Evolutionary conservation across 2,113 vertebrate genomes (phyloP).

Genomic region (Pteronura brasiliensis): DNA sequence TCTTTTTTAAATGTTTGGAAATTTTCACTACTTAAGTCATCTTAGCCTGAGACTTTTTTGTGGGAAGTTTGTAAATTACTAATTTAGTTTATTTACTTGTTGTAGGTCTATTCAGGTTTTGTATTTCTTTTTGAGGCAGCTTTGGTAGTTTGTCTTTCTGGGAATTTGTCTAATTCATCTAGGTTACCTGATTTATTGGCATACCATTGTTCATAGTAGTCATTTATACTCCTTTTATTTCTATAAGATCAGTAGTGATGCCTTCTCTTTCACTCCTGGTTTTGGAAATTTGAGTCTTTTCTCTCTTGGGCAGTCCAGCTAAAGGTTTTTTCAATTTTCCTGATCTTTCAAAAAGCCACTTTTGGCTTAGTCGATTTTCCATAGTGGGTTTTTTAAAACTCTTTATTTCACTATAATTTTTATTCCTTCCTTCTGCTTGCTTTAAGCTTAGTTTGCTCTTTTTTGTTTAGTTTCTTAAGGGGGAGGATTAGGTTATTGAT

Average conservation of each 20-base stretch:
- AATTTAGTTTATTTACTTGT: not conserved
- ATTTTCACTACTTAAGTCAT: not conserved
- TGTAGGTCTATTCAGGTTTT: not conserved
- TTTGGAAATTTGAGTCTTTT: not conserved
- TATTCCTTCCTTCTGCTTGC: not conserved
- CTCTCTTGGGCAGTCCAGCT: not conserved
- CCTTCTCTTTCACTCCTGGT: not conserved
- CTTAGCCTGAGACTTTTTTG: not conserved
- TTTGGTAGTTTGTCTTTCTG: not conserved
- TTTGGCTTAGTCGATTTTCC: not conserved
- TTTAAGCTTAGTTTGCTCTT: not conserved
- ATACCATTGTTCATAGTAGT: not conserved
- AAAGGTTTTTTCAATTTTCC: not conserved
- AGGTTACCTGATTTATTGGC: not conserved
- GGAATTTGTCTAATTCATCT: not conserved
- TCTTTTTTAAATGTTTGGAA: not conserved
- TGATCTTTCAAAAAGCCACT: not conserved
- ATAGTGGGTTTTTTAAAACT: not conserved
- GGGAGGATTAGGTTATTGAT: not conserved
- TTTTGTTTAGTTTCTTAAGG: not conserved
- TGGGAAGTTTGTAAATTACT: not conserved
- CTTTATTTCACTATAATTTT: not conserved
- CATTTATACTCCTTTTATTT: not conserved
- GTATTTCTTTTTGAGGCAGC: not conserved
- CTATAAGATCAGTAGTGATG: not conserved